A percentile compares a stretch with the other conserved stretches of the same genome.
These are phyloP conservation scores for Auanema sp. DNA, from an alignment of 2,888 invertebrate species.

Conservation along the genomic window DNA sequence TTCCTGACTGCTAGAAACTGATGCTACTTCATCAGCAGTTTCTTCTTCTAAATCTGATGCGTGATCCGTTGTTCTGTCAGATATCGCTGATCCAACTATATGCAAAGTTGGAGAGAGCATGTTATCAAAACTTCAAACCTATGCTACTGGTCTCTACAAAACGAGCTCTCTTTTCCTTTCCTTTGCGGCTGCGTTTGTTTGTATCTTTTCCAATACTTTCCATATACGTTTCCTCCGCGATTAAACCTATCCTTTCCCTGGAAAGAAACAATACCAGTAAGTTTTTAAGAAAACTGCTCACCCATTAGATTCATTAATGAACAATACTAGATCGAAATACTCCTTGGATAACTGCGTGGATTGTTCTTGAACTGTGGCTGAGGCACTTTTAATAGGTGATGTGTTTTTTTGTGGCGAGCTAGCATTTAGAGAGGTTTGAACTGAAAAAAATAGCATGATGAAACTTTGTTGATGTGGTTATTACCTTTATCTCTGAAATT, in stretches of 20 bases:
- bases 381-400: constrained; percentile 1
- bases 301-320: neutral
- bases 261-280: neutral
- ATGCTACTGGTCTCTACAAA: constrained; percentile 48
- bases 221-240: constrained; percentile 64
- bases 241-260: constrained; percentile 56
- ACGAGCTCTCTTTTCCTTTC: constrained; percentile 51
- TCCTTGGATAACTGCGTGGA: constrained; percentile 20
- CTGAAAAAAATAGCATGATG: constrained; percentile 9
- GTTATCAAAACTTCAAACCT: constrained; percentile 18
- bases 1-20: constrained; percentile 28
- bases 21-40: constrained; percentile 35
- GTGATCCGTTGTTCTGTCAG: constrained; percentile 39
- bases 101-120: neutral
- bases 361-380: neutral
- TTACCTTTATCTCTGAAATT: neutral
- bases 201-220: constrained; percentile 50
- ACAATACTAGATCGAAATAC: constrained; percentile 26
- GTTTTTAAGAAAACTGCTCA: neutral
- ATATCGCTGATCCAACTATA: constrained; percentile 24
- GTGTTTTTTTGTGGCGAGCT: constrained; percentile 6
- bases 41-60: constrained; percentile 51
- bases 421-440: constrained; percentile 18
- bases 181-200: constrained; percentile 28
- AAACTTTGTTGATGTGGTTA: neutral